Evolutionary conservation across 2,888 invertebrate genomes (phyloP).

Genomic region (Parnassius apollo): DNA sequence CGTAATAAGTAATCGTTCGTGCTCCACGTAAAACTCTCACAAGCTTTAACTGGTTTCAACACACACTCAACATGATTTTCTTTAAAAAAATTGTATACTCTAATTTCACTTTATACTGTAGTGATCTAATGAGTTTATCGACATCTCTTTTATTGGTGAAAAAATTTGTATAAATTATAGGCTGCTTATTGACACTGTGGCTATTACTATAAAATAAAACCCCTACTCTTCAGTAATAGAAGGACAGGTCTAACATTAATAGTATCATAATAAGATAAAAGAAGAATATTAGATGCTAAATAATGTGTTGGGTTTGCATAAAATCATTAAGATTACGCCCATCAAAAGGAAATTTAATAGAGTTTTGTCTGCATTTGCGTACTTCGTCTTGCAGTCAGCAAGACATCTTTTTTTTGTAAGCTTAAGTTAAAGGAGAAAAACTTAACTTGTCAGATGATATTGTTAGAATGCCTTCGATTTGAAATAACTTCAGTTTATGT

Average conservation of each 20-base stretch:
- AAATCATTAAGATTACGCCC: constrained; percentile 75
- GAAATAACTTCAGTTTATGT: too few species aligned
- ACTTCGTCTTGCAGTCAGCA: constrained; percentile 76
- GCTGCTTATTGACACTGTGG: too few species aligned
- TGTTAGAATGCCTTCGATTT: too few species aligned
- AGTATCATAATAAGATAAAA: constrained; percentile 82
- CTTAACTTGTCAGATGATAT: too few species aligned
- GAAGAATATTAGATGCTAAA: constrained; percentile 63
- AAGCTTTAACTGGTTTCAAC: constrained; percentile 78
- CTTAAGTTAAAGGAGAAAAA: too few species aligned
- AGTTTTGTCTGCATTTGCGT: constrained; percentile 68
- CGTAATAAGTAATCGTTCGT: constrained; percentile 85
- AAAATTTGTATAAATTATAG: constrained; percentile 86
- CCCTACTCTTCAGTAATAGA: constrained; percentile 82
- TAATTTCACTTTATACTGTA: constrained; percentile 79
- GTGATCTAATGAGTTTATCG: constrained; percentile 80
- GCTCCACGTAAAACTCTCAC: constrained; percentile 77
- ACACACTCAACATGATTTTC: constrained; percentile 78
- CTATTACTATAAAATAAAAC: too few species aligned
- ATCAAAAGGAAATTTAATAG: constrained; percentile 84
- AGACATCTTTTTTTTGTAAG: too few species aligned
- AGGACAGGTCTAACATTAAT: constrained; percentile 83
- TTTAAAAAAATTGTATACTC: constrained; percentile 80
- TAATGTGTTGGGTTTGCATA: constrained; percentile 77
- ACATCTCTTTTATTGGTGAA: constrained; percentile 83